Base-by-base conservation (phyloP, 2,888 invertebrate species). In the Nomada hirtipes region DNA sequence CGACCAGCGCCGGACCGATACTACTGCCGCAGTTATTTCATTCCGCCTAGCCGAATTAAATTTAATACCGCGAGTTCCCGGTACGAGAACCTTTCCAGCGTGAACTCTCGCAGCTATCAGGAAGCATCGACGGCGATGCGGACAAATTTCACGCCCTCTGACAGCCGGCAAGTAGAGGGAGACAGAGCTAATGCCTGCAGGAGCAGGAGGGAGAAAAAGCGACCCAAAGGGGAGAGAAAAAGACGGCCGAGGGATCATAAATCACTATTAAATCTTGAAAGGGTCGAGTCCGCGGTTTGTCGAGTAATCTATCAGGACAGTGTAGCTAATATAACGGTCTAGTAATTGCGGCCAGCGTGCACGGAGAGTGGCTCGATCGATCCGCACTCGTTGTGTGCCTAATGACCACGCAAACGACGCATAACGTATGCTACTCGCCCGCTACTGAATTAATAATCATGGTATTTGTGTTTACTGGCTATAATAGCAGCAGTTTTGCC, bases 191-290 rank as follows among this genome's bases (percentile, higher is more conserved):
- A 36, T 36, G 36, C 4, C 36, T 7, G 36, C 36, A 7, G 36
- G 20, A 1, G 15, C 23, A 2, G 20, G 11, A 9, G 10, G 15
- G 20, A 20, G 20, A 7, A 44, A 13, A n/a, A n/a, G 10, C 10
- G n/a, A n/a, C 42, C 13, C 36, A 65, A 26, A 42, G 63, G 50
- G 42, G 10, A 9, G 18, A 44, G 53, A n/a, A 26, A 29, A 61
- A 60, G 57, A 59, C 15, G 65, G 18, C n/a, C 23, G 26, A 59
- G 36, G 13, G 76, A 72, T 82, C 88, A 90, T 92, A 91, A 91
- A 92, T 92, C 91, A 92, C 90, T 90, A 91, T 92, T 92, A 91
- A 92, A 91, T 91, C 91, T 91, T 90, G 89, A 89, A 90, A 88
- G 88, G 89, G 82, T 88, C 85, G 83, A 88, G 87, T 88, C 82